phyloP scores from a whole-genome alignment of 23 tunicate genomes.

The Diplosoma virens region DNA sequence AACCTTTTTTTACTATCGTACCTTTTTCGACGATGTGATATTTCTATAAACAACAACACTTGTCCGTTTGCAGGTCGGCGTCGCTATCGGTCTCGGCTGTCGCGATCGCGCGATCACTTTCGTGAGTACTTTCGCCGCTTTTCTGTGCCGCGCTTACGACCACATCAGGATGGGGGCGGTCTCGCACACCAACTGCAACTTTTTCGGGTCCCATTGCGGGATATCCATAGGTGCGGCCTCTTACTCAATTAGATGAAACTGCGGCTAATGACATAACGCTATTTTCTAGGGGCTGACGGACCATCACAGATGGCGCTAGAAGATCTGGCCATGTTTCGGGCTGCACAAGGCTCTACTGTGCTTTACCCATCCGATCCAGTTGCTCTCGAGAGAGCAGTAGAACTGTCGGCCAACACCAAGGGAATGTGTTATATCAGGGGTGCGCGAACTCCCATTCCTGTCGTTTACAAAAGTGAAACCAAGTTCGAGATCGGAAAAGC shows the following conservation, averaged over 20 bases:
- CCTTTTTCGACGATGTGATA: no score
- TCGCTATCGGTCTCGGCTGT: constrained; percentile 82
- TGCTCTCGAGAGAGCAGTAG: constrained; percentile 81
- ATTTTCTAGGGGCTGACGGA: constrained; percentile 78
- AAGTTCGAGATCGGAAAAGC: constrained; percentile 75
- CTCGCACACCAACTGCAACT: constrained; percentile 89
- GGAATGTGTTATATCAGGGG: constrained; percentile 94
- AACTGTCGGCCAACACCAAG: constrained; percentile 91
- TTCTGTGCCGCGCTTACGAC: constrained; percentile 85
- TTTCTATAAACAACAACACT: no score
- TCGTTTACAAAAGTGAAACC: constrained; percentile 52
- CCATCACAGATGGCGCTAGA: constrained; percentile 99
- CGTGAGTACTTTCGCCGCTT: constrained; percentile 91
- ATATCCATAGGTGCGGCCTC: constrained; percentile 73
- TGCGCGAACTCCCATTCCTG: constrained; percentile 68
- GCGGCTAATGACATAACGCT: not conserved
- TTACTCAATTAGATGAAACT: no score
- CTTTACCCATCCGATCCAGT: constrained; percentile 95
- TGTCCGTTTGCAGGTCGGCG: constrained; percentile 58
- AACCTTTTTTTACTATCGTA: no score
- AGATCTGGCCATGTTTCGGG: constrained; percentile 93
- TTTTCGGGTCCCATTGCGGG: constrained; percentile 99
- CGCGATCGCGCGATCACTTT: constrained; percentile 77
- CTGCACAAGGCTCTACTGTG: constrained; percentile 77
- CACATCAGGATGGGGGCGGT: constrained; percentile 99